These are phyloP conservation scores for Serrognathus titanus DNA, from an alignment of 2,888 invertebrate species.

Conservation along the genomic window DNA sequence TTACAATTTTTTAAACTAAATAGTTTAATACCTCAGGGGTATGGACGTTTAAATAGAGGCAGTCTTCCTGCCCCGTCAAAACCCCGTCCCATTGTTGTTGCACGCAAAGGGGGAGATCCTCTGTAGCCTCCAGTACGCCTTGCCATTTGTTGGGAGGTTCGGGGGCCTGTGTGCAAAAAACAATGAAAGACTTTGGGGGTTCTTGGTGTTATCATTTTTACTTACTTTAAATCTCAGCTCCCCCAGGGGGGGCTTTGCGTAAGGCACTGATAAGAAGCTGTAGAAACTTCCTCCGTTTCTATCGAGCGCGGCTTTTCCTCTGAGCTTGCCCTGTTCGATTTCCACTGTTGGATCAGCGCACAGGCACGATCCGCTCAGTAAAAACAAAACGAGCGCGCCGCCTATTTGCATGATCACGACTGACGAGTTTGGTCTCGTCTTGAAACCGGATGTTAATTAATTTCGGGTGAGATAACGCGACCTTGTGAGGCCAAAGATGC, in stretches of 20 bases:
- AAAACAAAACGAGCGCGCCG: no score
- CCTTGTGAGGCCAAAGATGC: no score
- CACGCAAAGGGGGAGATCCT: conserved; percentile 25
- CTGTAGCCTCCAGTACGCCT: conserved; percentile 44
- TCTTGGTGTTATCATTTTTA: not conserved
- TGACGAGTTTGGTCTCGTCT: no score
- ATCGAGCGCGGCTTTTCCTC: conserved; percentile 6
- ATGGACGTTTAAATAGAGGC: conserved; percentile 48
- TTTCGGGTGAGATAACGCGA: no score
- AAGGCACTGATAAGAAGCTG: conserved; percentile 11
- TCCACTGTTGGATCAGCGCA: not conserved
- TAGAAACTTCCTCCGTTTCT: conserved; percentile 11
- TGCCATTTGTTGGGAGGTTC: conserved; percentile 46
- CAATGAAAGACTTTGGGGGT: not conserved
- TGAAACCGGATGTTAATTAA: no score
- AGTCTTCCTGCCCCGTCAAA: conserved; percentile 45
- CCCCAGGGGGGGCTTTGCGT: conserved; percentile 12
- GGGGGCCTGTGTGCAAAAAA: conserved; percentile 45
- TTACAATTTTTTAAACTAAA: not conserved
- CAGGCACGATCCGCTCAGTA: no score
- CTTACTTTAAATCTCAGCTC: conserved; percentile 16
- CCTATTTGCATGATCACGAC: no score
- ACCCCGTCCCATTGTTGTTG: conserved; percentile 9
- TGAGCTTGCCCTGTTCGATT: conserved; percentile 12
- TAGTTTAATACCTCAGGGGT: conserved; percentile 21